A percentile compares a stretch with the other conserved stretches of the same genome.
Conservation (phyloP, 2,797 vertebrate species). For the Phataginus tetradactyla region DNA sequence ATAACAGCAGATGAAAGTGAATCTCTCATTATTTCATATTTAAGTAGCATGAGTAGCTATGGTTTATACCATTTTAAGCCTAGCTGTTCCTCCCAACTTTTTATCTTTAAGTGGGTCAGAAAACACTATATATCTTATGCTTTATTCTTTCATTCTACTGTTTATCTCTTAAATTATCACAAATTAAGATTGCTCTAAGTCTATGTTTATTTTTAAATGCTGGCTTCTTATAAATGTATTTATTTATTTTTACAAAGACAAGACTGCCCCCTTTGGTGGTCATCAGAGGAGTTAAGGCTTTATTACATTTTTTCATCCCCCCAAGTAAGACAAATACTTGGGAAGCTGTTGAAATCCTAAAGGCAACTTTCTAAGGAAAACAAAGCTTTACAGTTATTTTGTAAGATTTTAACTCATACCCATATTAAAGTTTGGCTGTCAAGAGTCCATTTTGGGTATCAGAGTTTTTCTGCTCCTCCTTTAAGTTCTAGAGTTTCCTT, state of each 20-base stretch:
- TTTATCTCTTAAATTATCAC: conserved; percentile 35
- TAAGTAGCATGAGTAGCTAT: neutral
- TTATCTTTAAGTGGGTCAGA: conserved; percentile 10
- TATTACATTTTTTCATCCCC: neutral
- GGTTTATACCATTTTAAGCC: neutral
- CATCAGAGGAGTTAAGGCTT: neutral
- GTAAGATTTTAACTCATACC: conserved; percentile 6
- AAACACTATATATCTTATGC: neutral
- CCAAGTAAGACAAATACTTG: neutral
- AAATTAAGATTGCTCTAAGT: neutral
- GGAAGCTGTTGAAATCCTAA: neutral
- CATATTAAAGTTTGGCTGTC: neutral
- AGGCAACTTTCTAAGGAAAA: conserved; percentile 49
- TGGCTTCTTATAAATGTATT: neutral
- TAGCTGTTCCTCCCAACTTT: neutral
- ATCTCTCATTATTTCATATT: conserved; percentile 5
- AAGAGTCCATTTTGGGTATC: neutral
- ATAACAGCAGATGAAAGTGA: neutral
- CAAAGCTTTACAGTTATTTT: conserved; percentile 37
- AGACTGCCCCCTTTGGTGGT: neutral
- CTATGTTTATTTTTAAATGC: conserved; percentile 20
- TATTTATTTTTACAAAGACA: conserved; percentile 29
- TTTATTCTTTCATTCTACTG: neutral
- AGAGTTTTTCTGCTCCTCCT: conserved; percentile 21
- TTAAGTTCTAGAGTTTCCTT: conserved; percentile 43